Evolutionary conservation across 2,888 invertebrate species (phyloP), one percentile per base, ranked within the genome.

Genomic region (Meganola albula): DNA sequence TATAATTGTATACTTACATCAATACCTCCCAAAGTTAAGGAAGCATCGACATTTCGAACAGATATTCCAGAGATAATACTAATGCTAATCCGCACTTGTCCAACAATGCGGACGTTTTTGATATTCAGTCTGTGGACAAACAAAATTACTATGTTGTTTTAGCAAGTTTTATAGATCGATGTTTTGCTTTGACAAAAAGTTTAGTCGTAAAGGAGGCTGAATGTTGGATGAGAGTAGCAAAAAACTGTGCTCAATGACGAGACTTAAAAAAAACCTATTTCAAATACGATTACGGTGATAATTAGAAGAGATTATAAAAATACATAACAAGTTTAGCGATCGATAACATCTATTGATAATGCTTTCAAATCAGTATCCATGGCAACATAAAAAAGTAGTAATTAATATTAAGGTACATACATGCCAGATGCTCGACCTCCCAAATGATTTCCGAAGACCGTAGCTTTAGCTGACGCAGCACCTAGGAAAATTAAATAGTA

Each of bases 21-120:
- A 37, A 80, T 54, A 2, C 42, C 47, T 10, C 58, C 60, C 8
- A 79, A 27, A 6, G 33, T 48, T 32, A 76, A 61, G 20, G 54
- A 24, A 0, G 70, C 20, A 1, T n/a, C n/a, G 2, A 77, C 8
- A 3, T 51, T 55, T 10, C 68, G 61, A 16, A 80, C 35, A 7
- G 55, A 44, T 35, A 75, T 60, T 1, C 78, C 79, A 1, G 55
- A 40, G 40, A 77, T 62, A 37, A 73, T 40, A 5, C 67, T 70
- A 0, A 73, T 1, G 27, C 32, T 60, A 2, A 76, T 33, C 2
- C 61, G 57, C 0, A 64, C 40, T 0, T 58, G 42, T 2, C 63
- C 75, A 1, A 3, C 10, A 0, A 77, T 6, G 0, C 68, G 58
- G 2, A 63, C 14, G 9, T 62, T 40, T 0, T 32, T 38, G 22